Evolutionary conservation across 2,888 invertebrate species (phyloP), one percentile per base, ranked within the genome.

Genomic region (Dendrolimus pini): DNA sequence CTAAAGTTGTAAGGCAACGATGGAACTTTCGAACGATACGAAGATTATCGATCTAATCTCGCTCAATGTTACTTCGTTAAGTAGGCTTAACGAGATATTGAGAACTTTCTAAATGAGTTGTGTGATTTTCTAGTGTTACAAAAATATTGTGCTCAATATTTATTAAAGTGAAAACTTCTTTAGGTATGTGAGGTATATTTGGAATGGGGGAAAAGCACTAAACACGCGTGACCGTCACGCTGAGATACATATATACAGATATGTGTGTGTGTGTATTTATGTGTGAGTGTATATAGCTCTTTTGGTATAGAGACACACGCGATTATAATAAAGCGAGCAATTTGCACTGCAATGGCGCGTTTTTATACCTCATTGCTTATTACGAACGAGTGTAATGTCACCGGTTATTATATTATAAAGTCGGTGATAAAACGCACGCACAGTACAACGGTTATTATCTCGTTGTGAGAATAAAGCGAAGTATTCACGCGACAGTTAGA

Each of bases 1-100:
- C 66, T 75, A 68, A 75, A 80, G 69, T 82, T 77, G 69, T 64
- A 61, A 69, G 68, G 63, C 61, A 70, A 69, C 59, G 65, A 61
- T 61, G 59, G 58, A 58, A 65, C 63, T 61, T 61, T 65, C 47
- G 12, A 47, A 47, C 47, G 47, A 47, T 47, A 47, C 47, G 47
- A 47, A 9, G 47, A 47, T 47, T 47, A 47, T 47, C 47, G 47
- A 47, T 47, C 47, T 47, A 47, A 47, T 47, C 47, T 47, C 47
- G 47, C 47, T 47, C 47, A 47, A 47, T 47, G 47, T 10, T 9
- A 47, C 9, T 47, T 47, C 12, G 47, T 47, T 47, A 47, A 47
- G 47, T 47, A 47, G 47, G 47, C 47, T 47, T 47, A 47, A 47
- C 47, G 47, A 47, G 47, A 47, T 47, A 47, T 47, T 47, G 47